Base-by-base conservation (phyloP, 2,888 invertebrate genomes). In the Stenichneumon culpator region DNA sequence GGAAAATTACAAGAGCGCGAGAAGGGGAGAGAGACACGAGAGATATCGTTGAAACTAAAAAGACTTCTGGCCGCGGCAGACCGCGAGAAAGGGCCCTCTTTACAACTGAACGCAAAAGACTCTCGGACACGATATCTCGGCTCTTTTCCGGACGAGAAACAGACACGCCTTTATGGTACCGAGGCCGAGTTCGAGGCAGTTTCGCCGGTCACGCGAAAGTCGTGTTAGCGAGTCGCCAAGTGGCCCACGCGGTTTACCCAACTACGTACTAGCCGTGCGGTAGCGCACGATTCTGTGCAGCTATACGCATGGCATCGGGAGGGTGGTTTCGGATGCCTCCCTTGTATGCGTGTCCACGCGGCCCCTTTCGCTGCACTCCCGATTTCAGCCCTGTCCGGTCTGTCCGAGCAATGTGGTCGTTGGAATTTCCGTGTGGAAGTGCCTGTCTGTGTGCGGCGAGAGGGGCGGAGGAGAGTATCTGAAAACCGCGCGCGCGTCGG, bases 191-290 rank as follows among this genome's bases (percentile, higher is more conserved):
- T 75, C 28, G 75, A 75, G 65, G 75, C 65, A 79, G 57, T 57
- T 79, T 60, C 16, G 82, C 60, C 80, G 88, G 91, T 92, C 93
- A 93, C 92, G 93, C 93, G 88, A 93, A 92, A 93, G 88, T 89
- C 90, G 89, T 93, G 92, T 93, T 93, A 92, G 91, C 90, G 89
- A 90, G 90, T 91, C 89, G 89, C 90, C 91, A 91, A 92, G 91
- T 91, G 91, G 91, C 90, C 91, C 87, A 86, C 89, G 88, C 65
- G 57, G 32, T 72, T 39, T 11, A 28, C 67, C 44, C 54, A 60
- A 36, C 22, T 36, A 36, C 28, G 47, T 54, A 47, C 19, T 70
- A 78, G 44, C 7, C 60, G 14, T 60, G 32, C 57, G 63, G 28
- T 39, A 3, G 25, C 60, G 4, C 52, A 73, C 32, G 28, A 54